Base-by-base conservation (phyloP, 2,113 vertebrate genomes). In the Catagonus wagneri region DNA sequence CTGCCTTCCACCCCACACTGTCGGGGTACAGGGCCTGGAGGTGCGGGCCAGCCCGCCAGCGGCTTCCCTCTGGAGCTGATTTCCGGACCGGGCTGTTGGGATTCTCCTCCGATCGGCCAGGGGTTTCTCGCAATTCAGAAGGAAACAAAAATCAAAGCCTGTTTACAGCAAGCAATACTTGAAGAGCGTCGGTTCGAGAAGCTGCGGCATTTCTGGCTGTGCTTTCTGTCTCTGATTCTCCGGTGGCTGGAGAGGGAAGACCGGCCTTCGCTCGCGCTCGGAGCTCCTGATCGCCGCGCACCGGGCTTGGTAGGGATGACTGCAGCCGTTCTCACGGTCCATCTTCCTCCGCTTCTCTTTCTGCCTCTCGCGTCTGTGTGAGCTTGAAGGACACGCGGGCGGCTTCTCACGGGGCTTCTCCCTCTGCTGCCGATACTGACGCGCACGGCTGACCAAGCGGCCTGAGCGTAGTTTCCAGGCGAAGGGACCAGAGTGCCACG, bases 101-200 rank as follows among this genome's bases (percentile, higher is more conserved):
- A 76, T 72, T 83, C 89, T 83, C 83, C 80, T 94, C 92, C 94
- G 93, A 44, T 89, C 19, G 0, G 78, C 95, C n/a, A 16, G 84
- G 3, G 17, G 83, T 86, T 97, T 76, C 97, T 87, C 63, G 5
- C 95, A 91, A 87, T 97, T 87, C 78, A 97, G 97, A 87, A 16
- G 87, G 50, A 96, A 93, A 74, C 56, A 71, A 65, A 0, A 89
- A 63, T 92, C 94, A 52, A 83, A 79, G 36, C 0, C 78, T 96
- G 98, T 98, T 99, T 98, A 98, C 97, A 97, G 97, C 96, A 98
- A 97, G 98, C 79, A 97, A 98, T 98, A 98, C 98, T 98, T 98
- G 98, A 98, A 98, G 27, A 97, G 93, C 44, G 56, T 90, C 72
- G 74, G 2, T 0, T 1, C 5, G 32, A 95, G 22, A 61, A 83